Base-by-base conservation (phyloP, 2,113 vertebrate species). In the Pantherophis guttatus region DNA sequence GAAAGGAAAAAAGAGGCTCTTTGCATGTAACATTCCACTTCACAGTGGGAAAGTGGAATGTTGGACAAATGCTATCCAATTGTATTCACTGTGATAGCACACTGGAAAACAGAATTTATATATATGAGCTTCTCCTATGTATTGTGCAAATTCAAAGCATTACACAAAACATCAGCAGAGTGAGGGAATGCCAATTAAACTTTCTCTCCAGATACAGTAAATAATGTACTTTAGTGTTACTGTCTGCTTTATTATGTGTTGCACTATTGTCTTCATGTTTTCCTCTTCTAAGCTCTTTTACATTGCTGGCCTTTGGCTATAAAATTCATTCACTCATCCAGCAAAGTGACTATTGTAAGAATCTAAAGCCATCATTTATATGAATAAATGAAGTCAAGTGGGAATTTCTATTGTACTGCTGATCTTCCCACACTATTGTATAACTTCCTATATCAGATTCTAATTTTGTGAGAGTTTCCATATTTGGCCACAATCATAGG, bases 21-120 rank as follows among this genome's bases (percentile, higher is more conserved):
- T 0, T 19, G 7, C 0, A 8, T 4, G 0, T 0, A 86, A 39
- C 1, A 10, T 33, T 1, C 62, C 57, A 1, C 0, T 58, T 19
- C n/a, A 29, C 90, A 81, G 86, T 17, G 12, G 65, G 65, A 70
- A 70, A 70, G 29, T 70, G 62, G 11, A 70, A 15, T 10, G 48
- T 92, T 19, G 0, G 0, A 15, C 54, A 87, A 57, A 90, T 19
- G 17, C 15, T 26, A 11, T 44, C 44, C 54, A 89, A 39, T 33
- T 70, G 53, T 53, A 39, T 52, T 93, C 55, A 55, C 53, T 9
- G 39, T 26, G 24, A 9, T 89, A 75, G 3, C 26, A 88, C 39
- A 15, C 3, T 19, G 55, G n/a, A 29, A 89, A 91, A 59, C 21
- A 54, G 86, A 75, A 13, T 17, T 33, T 9, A 11, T 50, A 19